Evolutionary conservation across 2,797 vertebrate species (phyloP).

Genomic region (Channa striata): DNA sequence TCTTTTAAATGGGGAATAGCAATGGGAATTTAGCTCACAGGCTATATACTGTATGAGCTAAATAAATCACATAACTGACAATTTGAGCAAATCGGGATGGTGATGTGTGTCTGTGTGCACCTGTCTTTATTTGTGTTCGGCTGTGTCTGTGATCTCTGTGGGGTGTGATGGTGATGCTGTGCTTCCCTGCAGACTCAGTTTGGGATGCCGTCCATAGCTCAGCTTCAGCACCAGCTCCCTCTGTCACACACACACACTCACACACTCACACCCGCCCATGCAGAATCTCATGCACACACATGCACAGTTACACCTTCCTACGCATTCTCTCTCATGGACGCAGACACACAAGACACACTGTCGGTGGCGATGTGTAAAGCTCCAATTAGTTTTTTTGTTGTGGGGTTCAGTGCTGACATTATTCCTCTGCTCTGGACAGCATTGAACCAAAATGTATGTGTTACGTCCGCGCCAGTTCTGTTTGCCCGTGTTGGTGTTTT

Average conservation of each 20-base stretch:
- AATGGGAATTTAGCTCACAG: conserved; percentile 30
- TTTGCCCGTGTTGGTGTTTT: conserved; percentile 9
- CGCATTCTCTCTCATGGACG: conserved; percentile 48
- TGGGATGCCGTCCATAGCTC: conserved; percentile 68
- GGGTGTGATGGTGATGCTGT: conserved; percentile 33
- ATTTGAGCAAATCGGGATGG: neutral
- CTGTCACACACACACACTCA: conserved; percentile 10
- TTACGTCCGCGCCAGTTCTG: neutral
- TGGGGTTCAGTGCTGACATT: conserved; percentile 27
- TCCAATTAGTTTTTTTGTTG: conserved; percentile 58
- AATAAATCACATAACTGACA: neutral
- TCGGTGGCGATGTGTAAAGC: conserved; percentile 12
- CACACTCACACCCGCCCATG: conserved; percentile 34
- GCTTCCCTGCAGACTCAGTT: conserved; percentile 56
- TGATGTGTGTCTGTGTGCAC: neutral
- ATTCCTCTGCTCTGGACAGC: conserved; percentile 50
- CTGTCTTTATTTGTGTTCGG: conserved; percentile 27
- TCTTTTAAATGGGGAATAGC: conserved; percentile 41
- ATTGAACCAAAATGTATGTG: conserved; percentile 1
- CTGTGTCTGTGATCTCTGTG: conserved; percentile 55
- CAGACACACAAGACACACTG: conserved; percentile 40
- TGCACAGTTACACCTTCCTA: conserved; percentile 55
- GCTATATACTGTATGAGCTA: conserved; percentile 19
- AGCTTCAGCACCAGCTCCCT: conserved; percentile 61
- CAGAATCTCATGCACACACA: conserved; percentile 35